A percentile compares a stretch with the other conserved stretches of the same genome.
Evolutionary conservation across 1,140 invertebrate species (phyloP).

Genomic region (Nautilus pompilius): DNA sequence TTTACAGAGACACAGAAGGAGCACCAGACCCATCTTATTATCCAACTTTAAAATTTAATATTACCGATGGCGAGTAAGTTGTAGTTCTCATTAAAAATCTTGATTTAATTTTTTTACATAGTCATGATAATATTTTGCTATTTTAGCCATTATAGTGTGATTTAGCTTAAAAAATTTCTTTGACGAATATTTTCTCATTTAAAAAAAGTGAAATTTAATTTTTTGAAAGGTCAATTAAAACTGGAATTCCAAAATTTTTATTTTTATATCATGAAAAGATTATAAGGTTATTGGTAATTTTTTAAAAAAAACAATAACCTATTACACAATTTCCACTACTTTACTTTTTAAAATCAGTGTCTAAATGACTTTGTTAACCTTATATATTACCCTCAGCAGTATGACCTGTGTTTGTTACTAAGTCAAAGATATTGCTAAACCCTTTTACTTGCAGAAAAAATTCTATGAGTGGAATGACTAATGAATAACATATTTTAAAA

Average conservation of each 20-base stretch:
- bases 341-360: too few species aligned
- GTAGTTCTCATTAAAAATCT: not conserved
- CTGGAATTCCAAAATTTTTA: not conserved
- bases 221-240: not conserved
- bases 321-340: too few species aligned
- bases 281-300: too few species aligned
- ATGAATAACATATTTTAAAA: too few species aligned
- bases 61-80: constrained; percentile 3
- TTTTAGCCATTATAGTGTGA: not conserved
- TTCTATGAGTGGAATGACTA: too few species aligned
- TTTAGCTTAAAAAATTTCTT: not conserved
- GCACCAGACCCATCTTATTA: not conserved
- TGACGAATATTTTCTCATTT: not conserved
- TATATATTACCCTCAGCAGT: too few species aligned
- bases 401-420: too few species aligned
- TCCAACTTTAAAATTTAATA: not conserved
- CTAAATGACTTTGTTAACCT: too few species aligned
- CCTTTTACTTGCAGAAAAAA: too few species aligned
- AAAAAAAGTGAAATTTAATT: not conserved
- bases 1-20: not conserved
- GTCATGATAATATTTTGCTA: not conserved
- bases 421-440: too few species aligned
- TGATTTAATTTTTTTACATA: not conserved
- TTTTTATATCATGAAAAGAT: too few species aligned
- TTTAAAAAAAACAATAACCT: too few species aligned